Percentiles rank a stretch among this genome's conserved stretches.
phyloP scores from a whole-genome alignment of 2,888 invertebrate genomes.

The Mongoloraphidia duomilia region DNA sequence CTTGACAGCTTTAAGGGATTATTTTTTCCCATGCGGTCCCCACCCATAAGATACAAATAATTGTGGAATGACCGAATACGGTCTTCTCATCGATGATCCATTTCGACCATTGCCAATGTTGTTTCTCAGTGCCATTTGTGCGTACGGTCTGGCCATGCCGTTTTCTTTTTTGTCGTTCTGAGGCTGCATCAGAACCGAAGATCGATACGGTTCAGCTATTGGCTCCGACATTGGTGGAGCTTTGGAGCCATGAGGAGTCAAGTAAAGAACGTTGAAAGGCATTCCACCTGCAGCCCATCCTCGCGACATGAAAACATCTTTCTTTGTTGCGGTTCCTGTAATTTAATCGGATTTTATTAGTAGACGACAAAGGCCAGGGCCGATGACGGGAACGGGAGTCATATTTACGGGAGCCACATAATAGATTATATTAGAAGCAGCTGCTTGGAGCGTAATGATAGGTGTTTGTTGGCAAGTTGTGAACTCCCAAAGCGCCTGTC shows the following conservation, averaged over 20 bases:
- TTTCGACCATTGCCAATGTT: conserved; percentile 8
- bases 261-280: conserved; percentile 36
- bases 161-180: conserved; percentile 1
- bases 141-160: conserved; percentile 4
- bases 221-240: conserved; percentile 3
- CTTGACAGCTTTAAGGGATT: not conserved
- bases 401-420: too few relatives aligned
- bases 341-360: not conserved
- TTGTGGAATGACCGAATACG: conserved; percentile 33
- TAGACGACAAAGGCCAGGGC: too few relatives aligned
- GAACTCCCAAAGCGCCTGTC: too few relatives aligned
- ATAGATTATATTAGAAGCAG: too few relatives aligned
- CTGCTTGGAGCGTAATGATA: too few relatives aligned
- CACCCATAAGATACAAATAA: conserved; percentile 38
- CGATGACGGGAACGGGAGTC: too few relatives aligned
- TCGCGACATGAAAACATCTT: conserved; percentile 30
- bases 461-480: too few relatives aligned
- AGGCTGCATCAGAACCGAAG: not conserved
- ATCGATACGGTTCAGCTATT: conserved; percentile 8
- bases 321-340: conserved; percentile 9
- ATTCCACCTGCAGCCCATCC: conserved; percentile 38
- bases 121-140: conserved; percentile 10
- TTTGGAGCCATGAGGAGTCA: conserved; percentile 23
- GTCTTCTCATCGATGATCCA: conserved; percentile 13
- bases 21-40: conserved; percentile 33